Evolutionary conservation across 2,888 invertebrate genomes (phyloP), one percentile per base, ranked within the genome.

Genomic region (Chouioia cunea): DNA sequence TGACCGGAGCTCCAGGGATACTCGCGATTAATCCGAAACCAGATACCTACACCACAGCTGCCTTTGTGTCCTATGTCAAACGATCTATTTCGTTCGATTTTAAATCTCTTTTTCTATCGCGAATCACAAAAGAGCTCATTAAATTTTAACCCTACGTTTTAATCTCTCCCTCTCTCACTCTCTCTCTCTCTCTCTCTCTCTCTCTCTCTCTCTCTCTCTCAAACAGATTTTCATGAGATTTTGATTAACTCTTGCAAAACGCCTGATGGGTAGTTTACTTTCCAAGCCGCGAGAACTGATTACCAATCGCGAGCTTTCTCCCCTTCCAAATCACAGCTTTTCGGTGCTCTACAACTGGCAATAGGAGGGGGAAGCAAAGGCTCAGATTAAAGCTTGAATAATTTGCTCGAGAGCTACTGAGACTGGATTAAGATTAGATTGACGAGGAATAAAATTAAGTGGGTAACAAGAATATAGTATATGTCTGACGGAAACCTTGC

Each of bases 21-120:
- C 54, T 23, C 54, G 59, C 64, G 71, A 71, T 71, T 71, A 71
- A 71, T 71, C 60, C 64, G 71, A 62, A 71, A 67, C 22, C 66
- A 54, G 67, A 71, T 66, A 58, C 20, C 67, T 2, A 47, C 43
- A n/a, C 36, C 16, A 8, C 2, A 2, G 14, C 57, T 43, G 20
- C 16, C 43, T 50, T 20, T 50, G 22, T 15, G 10, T 18, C 62
- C 59, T 46, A 66, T 36, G 18, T 18, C 52, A 46, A 59, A 59
- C 44, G 53, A 59, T 59, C 44, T 16, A 53, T 27, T 53, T 59
- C 53, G 59, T 22, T 59, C 59, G 46, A 46, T 23, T 66, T 46
- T 50, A 36, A 36, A 36, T 67, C 66, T 74, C 69, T 73, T 74
- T 65, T 70, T 73, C 70, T 57, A 44, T 70, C n/a, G 20, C 20